phyloP scores from a whole-genome alignment of 2,113 vertebrate genomes.

The Syngnathus scovelli region DNA sequence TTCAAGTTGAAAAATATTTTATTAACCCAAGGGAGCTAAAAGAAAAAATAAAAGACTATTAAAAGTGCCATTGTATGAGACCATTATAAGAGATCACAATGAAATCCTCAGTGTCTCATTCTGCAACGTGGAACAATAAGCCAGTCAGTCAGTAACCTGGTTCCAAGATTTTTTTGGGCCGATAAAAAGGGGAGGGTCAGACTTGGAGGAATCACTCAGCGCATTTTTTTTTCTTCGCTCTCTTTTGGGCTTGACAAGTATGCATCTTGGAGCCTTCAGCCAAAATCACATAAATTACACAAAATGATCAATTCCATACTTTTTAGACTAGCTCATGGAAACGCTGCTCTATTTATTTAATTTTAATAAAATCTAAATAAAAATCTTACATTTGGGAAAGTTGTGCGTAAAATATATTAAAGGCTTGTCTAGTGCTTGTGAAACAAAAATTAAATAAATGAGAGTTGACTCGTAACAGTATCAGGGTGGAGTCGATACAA shows the following conservation, averaged over 20 bases:
- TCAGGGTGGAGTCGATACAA: background rate
- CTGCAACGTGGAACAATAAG: constrained; percentile 10
- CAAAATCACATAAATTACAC: constrained; percentile 3
- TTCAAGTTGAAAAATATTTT: background rate
- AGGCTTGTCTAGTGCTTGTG: background rate
- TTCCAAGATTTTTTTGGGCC: constrained; percentile 8
- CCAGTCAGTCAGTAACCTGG: constrained; percentile 1
- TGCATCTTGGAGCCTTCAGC: constrained; percentile 11
- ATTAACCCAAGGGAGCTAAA: background rate
- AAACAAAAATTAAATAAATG: background rate
- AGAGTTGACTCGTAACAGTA: background rate
- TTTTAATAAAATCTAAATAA: too few relatives aligned
- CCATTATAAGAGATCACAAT: constrained; percentile 10
- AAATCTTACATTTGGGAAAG: background rate
- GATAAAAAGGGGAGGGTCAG: constrained; percentile 20
- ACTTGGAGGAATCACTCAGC: constrained; percentile 5
- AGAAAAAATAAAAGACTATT: background rate
- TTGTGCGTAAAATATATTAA: background rate
- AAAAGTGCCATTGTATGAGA: constrained; percentile 15
- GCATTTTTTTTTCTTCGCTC: constrained; percentile 5
- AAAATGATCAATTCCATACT: too few relatives aligned
- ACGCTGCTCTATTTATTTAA: too few relatives aligned
- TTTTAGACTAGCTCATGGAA: too few relatives aligned
- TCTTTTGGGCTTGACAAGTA: constrained; percentile 11
- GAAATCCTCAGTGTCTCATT: constrained; percentile 2